Conservation (phyloP, 2,113 vertebrate species). For the Edolisoma coerulescens region DNA sequence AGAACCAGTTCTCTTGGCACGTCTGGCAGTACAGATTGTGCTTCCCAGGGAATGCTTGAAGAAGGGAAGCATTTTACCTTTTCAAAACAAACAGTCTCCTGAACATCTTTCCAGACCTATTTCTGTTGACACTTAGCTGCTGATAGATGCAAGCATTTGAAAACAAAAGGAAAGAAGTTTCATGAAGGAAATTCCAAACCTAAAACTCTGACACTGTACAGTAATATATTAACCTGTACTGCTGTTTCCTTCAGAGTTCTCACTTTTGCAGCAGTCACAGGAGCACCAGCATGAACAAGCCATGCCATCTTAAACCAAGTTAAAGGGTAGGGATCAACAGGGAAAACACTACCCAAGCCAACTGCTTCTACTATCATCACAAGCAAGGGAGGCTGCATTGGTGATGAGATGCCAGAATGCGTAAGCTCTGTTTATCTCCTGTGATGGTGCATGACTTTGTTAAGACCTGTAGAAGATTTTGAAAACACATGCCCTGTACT, state of each 20-base stretch:
- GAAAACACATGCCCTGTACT: neutral
- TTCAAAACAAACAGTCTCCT: neutral
- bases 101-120: neutral
- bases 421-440: neutral
- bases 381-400: neutral
- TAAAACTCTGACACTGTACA: neutral
- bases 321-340: neutral
- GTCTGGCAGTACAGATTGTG: conserved; percentile 15
- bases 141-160: neutral
- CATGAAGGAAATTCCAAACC: neutral
- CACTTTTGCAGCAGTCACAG: neutral
- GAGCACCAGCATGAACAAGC: neutral
- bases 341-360: neutral
- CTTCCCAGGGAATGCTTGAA: neutral
- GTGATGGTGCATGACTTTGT: neutral
- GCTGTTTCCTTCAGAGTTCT: neutral
- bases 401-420: neutral
- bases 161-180: neutral
- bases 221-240: neutral
- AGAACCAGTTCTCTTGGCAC: neutral
- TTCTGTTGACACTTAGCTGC: neutral
- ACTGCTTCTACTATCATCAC: neutral
- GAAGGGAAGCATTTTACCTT: neutral
- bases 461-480: neutral
- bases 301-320: neutral